Percentiles rank a stretch among this genome's conserved stretches.
Evolutionary conservation across 2,113 vertebrate species (phyloP).

Genomic region (Lepus timidus): DNA sequence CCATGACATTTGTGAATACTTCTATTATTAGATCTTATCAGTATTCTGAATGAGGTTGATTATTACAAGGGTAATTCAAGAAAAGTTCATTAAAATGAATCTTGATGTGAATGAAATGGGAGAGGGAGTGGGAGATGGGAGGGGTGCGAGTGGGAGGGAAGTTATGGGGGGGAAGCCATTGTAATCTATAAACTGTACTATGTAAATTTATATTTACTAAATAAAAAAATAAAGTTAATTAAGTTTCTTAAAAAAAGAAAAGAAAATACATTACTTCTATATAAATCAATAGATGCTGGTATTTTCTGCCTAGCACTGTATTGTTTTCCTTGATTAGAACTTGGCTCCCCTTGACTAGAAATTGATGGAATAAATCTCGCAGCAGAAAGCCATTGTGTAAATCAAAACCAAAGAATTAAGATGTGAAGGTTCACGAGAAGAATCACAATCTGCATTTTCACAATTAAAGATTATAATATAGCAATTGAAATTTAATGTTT

Average conservation of each 20-base stretch:
- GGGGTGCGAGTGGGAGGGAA: too few species aligned
- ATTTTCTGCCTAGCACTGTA: background rate
- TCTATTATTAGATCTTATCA: background rate
- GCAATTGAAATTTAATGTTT: constrained; percentile 24
- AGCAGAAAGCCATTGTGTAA: background rate
- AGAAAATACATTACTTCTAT: constrained; percentile 34
- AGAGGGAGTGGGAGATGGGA: too few species aligned
- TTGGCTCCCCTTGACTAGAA: background rate
- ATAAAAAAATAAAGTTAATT: too few species aligned
- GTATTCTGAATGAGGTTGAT: background rate
- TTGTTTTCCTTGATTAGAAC: constrained; percentile 28
- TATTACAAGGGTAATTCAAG: background rate
- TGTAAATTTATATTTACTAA: too few species aligned
- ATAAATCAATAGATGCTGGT: background rate
- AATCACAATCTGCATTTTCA: background rate
- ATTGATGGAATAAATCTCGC: background rate
- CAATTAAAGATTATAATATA: background rate
- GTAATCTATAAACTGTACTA: too few species aligned
- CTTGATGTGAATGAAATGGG: too few species aligned
- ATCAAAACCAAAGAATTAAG: constrained; percentile 31
- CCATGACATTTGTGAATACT: background rate
- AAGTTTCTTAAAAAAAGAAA: too few species aligned
- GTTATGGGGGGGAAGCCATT: too few species aligned
- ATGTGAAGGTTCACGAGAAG: background rate
- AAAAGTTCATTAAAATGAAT: too few species aligned